Conservation (phyloP, 1,140 invertebrate genomes). For the Cyclargus thomasi region DNA sequence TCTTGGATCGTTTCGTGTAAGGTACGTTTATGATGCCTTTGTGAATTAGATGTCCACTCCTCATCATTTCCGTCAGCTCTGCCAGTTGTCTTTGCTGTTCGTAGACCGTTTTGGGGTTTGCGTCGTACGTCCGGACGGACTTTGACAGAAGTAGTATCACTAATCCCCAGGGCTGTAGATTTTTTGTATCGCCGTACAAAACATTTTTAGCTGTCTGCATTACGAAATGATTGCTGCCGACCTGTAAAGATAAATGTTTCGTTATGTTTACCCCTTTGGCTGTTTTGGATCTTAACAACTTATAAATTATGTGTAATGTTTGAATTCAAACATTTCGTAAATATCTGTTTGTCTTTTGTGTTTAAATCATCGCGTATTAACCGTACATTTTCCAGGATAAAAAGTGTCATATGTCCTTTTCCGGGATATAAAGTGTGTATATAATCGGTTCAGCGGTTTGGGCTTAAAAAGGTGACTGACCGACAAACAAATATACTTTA, state of each 20-base stretch:
- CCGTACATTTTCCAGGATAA: no score
- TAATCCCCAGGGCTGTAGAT: slow-evolving; percentile 90
- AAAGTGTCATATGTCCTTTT: no score
- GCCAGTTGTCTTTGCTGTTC: slow-evolving; percentile 88
- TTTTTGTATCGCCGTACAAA: slow-evolving; percentile 88
- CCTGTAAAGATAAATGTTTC: slow-evolving; percentile 39
- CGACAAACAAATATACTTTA: no score
- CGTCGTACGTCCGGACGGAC: slow-evolving; percentile 76
- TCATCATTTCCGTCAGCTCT: slow-evolving; percentile 95
- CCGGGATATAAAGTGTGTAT: no score
- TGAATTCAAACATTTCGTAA: no score
- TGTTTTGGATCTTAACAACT: neutral
- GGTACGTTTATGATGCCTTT: slow-evolving; percentile 88
- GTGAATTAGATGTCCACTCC: slow-evolving; percentile 93
- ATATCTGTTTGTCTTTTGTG: no score
- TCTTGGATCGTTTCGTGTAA: slow-evolving; percentile 67
- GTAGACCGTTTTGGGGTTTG: slow-evolving; percentile 37
- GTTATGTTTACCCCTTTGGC: neutral
- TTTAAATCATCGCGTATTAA: no score
- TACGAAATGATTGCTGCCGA: slow-evolving; percentile 92
- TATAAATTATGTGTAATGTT: neutral
- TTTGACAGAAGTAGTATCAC: slow-evolving; percentile 91
- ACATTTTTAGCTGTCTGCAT: slow-evolving; percentile 90
- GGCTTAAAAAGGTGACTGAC: no score
- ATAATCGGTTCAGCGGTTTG: no score